Conservation (phyloP, 2,113 vertebrate genomes). For the Myotis davidii region DNA sequence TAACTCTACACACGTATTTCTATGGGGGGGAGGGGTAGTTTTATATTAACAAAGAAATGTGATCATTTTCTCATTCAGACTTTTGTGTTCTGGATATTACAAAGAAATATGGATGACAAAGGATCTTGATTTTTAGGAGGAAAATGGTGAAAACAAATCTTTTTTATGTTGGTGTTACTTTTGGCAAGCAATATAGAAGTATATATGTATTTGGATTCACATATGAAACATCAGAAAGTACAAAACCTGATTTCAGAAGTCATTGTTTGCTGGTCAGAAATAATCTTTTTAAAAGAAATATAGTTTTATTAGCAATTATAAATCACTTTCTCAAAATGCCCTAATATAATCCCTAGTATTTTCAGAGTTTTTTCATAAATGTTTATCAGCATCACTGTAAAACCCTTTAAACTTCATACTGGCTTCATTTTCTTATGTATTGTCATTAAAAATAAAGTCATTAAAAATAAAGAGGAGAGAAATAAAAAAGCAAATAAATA, state of each 20-base stretch:
- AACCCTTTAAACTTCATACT: neutral
- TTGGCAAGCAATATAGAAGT: neutral
- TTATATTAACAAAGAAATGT: neutral
- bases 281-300: neutral
- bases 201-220: slow-evolving; percentile 17
- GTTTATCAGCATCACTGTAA: neutral
- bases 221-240: neutral
- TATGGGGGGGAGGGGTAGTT: neutral
- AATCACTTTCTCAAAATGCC: neutral
- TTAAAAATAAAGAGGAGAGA: neutral
- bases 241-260: neutral
- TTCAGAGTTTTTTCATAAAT: neutral
- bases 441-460: neutral
- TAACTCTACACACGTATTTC: neutral
- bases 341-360: neutral
- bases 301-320: neutral
- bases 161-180: neutral
- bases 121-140: neutral
- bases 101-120: neutral
- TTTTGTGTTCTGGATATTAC: neutral
- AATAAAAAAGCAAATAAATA: neutral
- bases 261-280: neutral
- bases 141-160: neutral
- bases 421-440: neutral
- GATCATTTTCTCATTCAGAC: neutral